Percentiles rank a stretch among this genome's conserved stretches.
phyloP scores from a whole-genome alignment of 2,113 vertebrate genomes.

The Stegostoma tigrinum region DNA sequence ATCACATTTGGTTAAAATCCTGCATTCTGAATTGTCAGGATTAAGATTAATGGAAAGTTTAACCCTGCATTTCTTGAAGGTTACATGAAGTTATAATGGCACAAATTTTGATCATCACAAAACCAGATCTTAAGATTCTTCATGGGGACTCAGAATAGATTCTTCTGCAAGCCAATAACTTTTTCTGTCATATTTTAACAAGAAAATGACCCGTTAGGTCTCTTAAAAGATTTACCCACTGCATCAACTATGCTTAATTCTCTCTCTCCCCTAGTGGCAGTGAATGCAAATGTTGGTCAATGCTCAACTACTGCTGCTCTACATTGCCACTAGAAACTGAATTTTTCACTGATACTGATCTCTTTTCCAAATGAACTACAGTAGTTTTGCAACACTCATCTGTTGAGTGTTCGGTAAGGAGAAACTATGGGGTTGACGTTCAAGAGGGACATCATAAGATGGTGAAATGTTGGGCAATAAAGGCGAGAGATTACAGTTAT shows the following conservation, averaged over 20 bases:
- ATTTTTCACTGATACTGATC: too few species aligned
- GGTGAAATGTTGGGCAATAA: neutral
- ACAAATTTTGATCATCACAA: neutral
- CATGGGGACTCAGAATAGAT: neutral
- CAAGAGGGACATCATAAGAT: too few species aligned
- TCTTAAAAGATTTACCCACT: neutral
- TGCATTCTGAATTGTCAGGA: neutral
- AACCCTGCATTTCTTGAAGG: neutral
- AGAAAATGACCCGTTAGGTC: neutral
- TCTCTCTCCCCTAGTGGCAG: neutral
- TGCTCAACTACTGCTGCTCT: neutral
- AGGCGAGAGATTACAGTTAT: too few species aligned
- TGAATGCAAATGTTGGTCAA: neutral
- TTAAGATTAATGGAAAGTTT: neutral
- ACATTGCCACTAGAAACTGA: neutral
- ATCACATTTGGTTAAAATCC: neutral
- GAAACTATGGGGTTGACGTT: too few species aligned
- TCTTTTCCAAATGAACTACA: too few species aligned
- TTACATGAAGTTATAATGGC: neutral
- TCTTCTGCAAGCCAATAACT: too few species aligned
- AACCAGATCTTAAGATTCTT: neutral
- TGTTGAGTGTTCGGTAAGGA: too few species aligned
- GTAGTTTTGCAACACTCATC: too few species aligned
- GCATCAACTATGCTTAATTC: neutral
- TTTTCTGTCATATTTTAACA: neutral